Evolutionary conservation across 1,140 invertebrate species (phyloP).

Genomic region (Brachionus koreanus): DNA sequence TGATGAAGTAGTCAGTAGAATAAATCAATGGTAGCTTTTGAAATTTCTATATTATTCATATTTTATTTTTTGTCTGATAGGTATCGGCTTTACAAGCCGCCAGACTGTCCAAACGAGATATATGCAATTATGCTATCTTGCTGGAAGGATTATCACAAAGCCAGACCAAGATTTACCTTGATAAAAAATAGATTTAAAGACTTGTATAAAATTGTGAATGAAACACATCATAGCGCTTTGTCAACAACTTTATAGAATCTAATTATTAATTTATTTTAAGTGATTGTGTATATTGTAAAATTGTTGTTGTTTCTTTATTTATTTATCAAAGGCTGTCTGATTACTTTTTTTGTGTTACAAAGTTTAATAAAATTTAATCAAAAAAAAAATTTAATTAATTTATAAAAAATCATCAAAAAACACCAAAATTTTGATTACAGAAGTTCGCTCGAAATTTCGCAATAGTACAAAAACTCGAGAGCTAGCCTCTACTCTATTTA

Average conservation of each 20-base stretch:
- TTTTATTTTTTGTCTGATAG: neutral
- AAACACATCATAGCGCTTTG: neutral
- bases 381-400: too few species aligned
- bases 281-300: neutral
- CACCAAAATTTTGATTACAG: too few species aligned
- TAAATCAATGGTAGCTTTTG: slow-evolving; percentile 77
- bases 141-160: slow-evolving; percentile 75
- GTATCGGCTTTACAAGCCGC: slow-evolving; percentile 76
- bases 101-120: slow-evolving; percentile 74
- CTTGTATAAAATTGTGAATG: slow-evolving; percentile 12
- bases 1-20: slow-evolving; percentile 97
- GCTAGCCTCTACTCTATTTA: too few species aligned
- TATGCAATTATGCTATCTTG: slow-evolving; percentile 97
- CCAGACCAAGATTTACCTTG: slow-evolving; percentile 17
- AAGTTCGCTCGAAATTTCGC: too few species aligned
- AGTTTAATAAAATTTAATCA: too few species aligned
- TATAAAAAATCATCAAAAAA: too few species aligned
- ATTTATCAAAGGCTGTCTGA: too few species aligned
- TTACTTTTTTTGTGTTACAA: too few species aligned
- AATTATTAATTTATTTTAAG: neutral
- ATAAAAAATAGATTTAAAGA: slow-evolving; percentile 40
- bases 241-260: neutral
- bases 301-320: neutral
- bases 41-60: neutral
- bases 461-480: too few species aligned